Evolutionary conservation across 2,888 invertebrate species (phyloP).

Genomic region (Griposia aprilina): DNA sequence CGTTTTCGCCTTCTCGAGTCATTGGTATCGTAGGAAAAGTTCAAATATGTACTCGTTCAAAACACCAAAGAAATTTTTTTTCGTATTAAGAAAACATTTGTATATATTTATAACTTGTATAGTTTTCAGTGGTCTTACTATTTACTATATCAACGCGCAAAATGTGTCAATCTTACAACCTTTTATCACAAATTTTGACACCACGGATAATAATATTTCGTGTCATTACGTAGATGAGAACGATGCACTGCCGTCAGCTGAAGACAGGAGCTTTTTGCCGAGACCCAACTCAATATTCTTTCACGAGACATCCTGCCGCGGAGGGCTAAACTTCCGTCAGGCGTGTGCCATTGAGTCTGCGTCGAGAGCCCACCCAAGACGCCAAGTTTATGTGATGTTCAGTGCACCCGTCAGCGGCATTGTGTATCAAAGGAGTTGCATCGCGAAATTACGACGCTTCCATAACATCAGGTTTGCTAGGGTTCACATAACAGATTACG

Average conservation of each 20-base stretch:
- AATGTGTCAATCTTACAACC: slow-evolving; percentile 4
- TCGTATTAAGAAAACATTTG: slow-evolving; percentile 16
- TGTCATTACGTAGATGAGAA: slow-evolving; percentile 54
- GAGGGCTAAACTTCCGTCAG: slow-evolving; percentile 89
- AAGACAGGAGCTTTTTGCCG: slow-evolving; percentile 64
- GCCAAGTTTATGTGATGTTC: slow-evolving; percentile 86
- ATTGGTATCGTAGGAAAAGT: not conserved
- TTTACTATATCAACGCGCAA: slow-evolving; percentile 32
- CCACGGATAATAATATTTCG: slow-evolving; percentile 27
- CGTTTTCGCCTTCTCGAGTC: not conserved
- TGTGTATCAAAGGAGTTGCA: slow-evolving; percentile 36
- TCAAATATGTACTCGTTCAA: slow-evolving; percentile 10
- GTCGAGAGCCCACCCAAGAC: slow-evolving; percentile 90
- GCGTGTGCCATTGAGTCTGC: slow-evolving; percentile 92
- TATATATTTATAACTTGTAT: slow-evolving; percentile 24
- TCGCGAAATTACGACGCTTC: slow-evolving; percentile 40
- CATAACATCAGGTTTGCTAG: slow-evolving; percentile 59
- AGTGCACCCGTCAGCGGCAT: slow-evolving; percentile 33
- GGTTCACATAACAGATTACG: slow-evolving; percentile 78
- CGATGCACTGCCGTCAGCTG: slow-evolving; percentile 68
- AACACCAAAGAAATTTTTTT: not conserved
- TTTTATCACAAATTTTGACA: slow-evolving; percentile 16
- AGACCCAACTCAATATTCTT: slow-evolving; percentile 91
- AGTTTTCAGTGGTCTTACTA: slow-evolving; percentile 30
- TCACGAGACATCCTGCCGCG: slow-evolving; percentile 92